Base-by-base conservation (phyloP, 2,888 invertebrate species). In the Iselma pallidipennis region DNA sequence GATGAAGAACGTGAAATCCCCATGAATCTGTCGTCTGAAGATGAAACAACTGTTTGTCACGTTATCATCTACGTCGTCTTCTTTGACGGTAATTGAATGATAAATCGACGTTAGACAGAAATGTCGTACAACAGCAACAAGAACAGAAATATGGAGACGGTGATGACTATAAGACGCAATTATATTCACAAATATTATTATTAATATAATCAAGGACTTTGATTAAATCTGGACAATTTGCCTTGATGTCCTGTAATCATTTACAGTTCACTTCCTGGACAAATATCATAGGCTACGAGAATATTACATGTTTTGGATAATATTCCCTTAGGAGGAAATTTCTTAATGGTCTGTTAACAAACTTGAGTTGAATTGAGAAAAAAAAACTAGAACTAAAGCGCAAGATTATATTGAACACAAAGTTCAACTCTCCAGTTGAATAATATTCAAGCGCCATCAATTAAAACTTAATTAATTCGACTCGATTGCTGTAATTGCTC, bases 401-500 rank as follows among this genome's bases (percentile, higher is more conserved):
- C n/a, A n/a, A n/a, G n/a, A n/a, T n/a, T n/a, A n/a, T n/a, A n/a
- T n/a, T n/a, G n/a, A n/a, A n/a, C n/a, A n/a, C n/a, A n/a, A n/a
- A n/a, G 1, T 4, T 48, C 23, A 21, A 10, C 23, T 49, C 7
- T 16, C 25, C 28, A 50, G 26, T 29, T 26, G 19, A 21, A 26
- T 26, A 7, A 2, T 16, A 25, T 21, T 14, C 26, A n/a, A 23
- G n/a, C 26, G 26, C 23, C 31, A 28, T 16, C 51, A 21, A 58
- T 62, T 62, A 58, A 48, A 26, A 50, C 55, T 33, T 42, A 59
- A 59, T 59, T 59, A 59, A 49, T 37, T 55, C 60, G 33, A 16
- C 31, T 37, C 29, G 60, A 56, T 60, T 25, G 56, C 48, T 54
- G 57, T 62, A 55, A 62, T 62, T 62, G 55, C 50, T 55, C 55